Evolutionary conservation across 2,888 invertebrate species (phyloP).

Genomic region (Exephanes ischioxanthus): DNA sequence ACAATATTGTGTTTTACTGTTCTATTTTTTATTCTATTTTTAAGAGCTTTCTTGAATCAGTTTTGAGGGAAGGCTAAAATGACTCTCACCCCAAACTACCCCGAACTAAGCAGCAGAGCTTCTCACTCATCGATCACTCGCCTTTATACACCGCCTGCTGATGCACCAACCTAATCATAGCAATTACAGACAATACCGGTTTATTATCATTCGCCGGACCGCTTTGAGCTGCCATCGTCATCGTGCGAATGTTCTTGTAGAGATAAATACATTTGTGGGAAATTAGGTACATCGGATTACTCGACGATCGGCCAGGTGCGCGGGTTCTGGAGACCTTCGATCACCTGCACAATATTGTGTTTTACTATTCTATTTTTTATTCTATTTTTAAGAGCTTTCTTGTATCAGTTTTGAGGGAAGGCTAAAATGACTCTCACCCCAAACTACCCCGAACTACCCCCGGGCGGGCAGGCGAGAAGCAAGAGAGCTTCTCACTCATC

Average conservation of each 20-base stretch:
- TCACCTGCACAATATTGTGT: too few relatives aligned
- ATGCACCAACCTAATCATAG: constrained; percentile 51
- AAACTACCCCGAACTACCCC: not conserved
- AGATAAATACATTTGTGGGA: not conserved
- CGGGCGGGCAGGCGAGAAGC: constrained; percentile 21
- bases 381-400: too few relatives aligned
- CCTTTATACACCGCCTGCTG: constrained; percentile 19
- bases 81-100: constrained; percentile 7
- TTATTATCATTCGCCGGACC: not conserved
- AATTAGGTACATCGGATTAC: not conserved
- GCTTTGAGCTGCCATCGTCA: too few relatives aligned
- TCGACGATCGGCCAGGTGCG: too few relatives aligned
- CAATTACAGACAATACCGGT: constrained; percentile 43
- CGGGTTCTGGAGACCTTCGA: too few relatives aligned
- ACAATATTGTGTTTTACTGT: too few relatives aligned
- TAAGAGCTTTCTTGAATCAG: too few relatives aligned
- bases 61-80: constrained; percentile 40
- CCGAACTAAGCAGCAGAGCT: constrained; percentile 32
- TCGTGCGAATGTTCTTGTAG: too few relatives aligned
- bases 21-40: too few relatives aligned
- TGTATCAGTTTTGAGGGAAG: not conserved
- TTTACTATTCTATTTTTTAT: too few relatives aligned
- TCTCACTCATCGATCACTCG: constrained; percentile 17
- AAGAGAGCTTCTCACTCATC: constrained; percentile 28
- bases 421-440: constrained; percentile 42